These are phyloP conservation scores for Notiomystis cincta DNA, from an alignment of 2,113 vertebrate genomes.

Conservation along the genomic window DNA sequence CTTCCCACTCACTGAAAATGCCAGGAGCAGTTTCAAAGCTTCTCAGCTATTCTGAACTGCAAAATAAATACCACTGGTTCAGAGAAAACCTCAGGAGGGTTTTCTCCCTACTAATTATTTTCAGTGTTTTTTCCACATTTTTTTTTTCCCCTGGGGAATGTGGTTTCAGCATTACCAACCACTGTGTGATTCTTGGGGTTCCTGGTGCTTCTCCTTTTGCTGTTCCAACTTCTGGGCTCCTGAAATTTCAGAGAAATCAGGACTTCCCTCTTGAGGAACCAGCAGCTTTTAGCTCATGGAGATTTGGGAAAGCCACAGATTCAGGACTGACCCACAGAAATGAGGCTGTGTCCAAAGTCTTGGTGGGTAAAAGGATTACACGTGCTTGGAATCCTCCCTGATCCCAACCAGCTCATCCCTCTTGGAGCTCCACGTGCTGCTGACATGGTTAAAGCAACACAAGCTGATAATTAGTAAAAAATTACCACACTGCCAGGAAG, in stretches of 20 bases:
- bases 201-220: neutral
- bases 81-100: neutral
- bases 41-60: neutral
- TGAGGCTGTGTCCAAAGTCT: neutral
- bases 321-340: neutral
- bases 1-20: neutral
- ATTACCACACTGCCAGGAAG: neutral
- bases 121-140: neutral
- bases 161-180: neutral
- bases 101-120: neutral
- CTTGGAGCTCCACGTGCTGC: neutral
- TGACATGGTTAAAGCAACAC: neutral
- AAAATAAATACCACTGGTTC: neutral
- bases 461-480: neutral
- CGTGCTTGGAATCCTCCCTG: accelerated
- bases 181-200: neutral
- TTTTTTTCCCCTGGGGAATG: neutral
- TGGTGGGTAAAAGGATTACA: neutral
- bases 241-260: accelerated
- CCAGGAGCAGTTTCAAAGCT: neutral
- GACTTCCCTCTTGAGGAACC: neutral
- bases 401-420: neutral
- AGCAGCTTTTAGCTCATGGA: neutral
- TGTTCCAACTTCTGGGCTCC: neutral
- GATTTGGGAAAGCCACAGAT: neutral